Percentiles rank a stretch among this genome's conserved stretches.
phyloP scores from a whole-genome alignment of 2,113 vertebrate genomes.

The Actenoides hombroni region DNA sequence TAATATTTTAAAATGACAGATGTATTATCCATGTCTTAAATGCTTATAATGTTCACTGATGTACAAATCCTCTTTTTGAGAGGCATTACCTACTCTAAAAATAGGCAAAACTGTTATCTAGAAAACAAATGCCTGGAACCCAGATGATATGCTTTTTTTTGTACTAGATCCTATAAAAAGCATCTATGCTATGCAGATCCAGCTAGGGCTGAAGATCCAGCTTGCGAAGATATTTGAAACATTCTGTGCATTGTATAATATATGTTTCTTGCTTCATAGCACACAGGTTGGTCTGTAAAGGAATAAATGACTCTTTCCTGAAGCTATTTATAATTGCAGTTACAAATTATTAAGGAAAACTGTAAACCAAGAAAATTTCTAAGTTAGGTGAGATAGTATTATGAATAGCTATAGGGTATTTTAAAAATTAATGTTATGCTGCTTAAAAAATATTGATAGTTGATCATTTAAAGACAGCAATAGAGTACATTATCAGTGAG shows the following conservation, averaged over 20 bases:
- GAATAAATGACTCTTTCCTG: background rate
- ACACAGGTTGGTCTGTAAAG: background rate
- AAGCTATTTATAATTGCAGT: background rate
- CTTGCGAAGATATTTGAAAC: background rate
- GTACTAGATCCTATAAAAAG: background rate
- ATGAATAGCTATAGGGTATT: background rate
- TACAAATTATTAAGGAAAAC: background rate
- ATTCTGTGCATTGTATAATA: background rate
- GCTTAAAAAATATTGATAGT: background rate
- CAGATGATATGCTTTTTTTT: background rate
- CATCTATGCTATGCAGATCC: background rate
- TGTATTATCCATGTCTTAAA: background rate
- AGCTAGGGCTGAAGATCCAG: background rate
- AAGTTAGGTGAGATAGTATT: background rate
- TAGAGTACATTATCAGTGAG: background rate
- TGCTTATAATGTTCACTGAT: background rate
- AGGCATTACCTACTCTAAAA: background rate
- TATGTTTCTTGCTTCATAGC: background rate
- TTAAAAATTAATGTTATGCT: background rate
- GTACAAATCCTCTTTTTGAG: constrained; percentile 23
- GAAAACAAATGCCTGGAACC: constrained; percentile 6
- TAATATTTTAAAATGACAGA: constrained; percentile 21
- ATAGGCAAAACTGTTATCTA: background rate
- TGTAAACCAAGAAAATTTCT: background rate
- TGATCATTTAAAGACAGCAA: background rate